phyloP scores from a whole-genome alignment of 2,113 vertebrate genomes.

The Microtus ochrogaster region DNA sequence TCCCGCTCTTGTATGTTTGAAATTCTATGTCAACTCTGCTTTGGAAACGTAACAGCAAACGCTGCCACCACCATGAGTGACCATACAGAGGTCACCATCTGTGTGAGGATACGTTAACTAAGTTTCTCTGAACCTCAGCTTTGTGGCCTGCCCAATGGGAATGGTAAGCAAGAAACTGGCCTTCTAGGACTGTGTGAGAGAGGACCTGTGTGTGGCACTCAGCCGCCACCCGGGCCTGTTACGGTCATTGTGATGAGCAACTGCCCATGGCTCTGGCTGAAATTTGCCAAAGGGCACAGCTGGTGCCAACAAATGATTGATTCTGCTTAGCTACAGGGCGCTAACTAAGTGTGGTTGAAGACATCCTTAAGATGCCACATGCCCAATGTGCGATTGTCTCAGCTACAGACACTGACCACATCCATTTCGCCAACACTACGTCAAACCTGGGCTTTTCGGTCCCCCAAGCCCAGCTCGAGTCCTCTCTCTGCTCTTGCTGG shows the following conservation, averaged over 20 bases:
- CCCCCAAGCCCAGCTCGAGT: neutral
- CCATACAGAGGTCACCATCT: neutral
- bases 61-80: neutral
- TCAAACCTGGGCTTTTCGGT: neutral
- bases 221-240: too few relatives aligned
- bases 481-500: neutral
- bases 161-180: neutral
- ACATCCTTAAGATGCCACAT: rapidly evolving
- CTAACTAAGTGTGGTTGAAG: neutral
- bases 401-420: neutral
- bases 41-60: neutral
- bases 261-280: neutral
- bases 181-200: neutral
- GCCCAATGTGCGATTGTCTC: neutral
- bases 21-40: neutral
- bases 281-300: neutral
- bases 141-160: neutral
- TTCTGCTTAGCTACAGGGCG: neutral
- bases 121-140: neutral
- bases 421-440: too few relatives aligned
- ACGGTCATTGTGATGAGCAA: neutral
- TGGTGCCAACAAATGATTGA: neutral
- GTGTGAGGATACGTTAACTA: neutral
- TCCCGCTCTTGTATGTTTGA: neutral
- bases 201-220: neutral